These are phyloP conservation scores for Hedychridium roseum DNA, from an alignment of 2,888 invertebrate genomes.

Conservation along the genomic window DNA sequence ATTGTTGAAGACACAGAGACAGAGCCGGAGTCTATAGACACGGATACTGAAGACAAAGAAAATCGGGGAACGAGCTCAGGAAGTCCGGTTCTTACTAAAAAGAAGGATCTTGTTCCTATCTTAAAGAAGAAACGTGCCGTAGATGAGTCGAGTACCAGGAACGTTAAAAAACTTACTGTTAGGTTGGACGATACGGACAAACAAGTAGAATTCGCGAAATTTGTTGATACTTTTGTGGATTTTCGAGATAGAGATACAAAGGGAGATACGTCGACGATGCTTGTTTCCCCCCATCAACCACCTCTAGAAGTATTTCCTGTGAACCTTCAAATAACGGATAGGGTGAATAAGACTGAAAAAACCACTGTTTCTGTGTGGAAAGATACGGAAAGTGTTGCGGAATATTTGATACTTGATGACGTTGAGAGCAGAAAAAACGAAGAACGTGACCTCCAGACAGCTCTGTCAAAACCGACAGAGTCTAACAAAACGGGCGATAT, in stretches of 20 bases:
- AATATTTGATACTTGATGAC: conserved; percentile 57
- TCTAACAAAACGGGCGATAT: conserved; percentile 37
- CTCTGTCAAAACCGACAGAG: no score
- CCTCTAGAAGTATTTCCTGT: conserved; percentile 28
- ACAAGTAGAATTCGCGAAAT: conserved; percentile 6
- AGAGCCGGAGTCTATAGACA: conserved; percentile 54
- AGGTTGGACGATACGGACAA: conserved; percentile 32
- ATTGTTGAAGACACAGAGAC: conserved; percentile 64
- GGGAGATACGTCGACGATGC: no score
- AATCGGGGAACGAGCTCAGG: conserved; percentile 17
- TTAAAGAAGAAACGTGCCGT: conserved; percentile 37
- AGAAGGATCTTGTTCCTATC: conserved; percentile 40
- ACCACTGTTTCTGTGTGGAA: conserved; percentile 45
- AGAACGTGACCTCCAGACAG: no score
- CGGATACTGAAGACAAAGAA: conserved; percentile 48
- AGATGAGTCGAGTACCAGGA: conserved; percentile 16
- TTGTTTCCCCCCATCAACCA: conserved; percentile 3
- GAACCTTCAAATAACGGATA: conserved; percentile 44
- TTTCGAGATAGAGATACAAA: no score
- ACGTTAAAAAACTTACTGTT: conserved; percentile 44
- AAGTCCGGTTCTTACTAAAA: conserved; percentile 21
- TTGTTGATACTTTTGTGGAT: no score
- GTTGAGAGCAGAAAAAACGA: conserved; percentile 23
- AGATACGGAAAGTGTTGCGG: conserved; percentile 53
- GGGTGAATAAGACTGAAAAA: conserved; percentile 43